phyloP scores from a whole-genome alignment of 1,140 invertebrate genomes.

The Panonychus citri region DNA sequence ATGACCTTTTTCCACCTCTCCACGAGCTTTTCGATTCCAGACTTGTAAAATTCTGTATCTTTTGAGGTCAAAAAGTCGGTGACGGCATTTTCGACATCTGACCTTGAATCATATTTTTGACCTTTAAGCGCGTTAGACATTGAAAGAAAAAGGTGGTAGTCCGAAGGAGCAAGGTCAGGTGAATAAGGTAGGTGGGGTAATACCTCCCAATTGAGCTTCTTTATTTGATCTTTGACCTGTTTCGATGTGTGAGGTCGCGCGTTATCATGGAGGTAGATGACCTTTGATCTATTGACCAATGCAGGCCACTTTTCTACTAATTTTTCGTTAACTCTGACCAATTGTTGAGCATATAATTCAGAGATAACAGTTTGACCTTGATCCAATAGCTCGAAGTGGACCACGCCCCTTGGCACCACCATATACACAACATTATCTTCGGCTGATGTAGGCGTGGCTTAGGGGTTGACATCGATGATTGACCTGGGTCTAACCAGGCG shows the following conservation, averaged over 20 bases:
- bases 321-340: no score
- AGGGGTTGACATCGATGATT: neutral
- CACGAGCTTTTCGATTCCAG: no score
- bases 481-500: neutral
- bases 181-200: neutral
- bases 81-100: no score
- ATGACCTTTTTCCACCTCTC: no score
- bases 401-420: neutral
- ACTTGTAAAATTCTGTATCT: no score
- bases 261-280: neutral
- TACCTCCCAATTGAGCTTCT: neutral
- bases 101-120: no score
- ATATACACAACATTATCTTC: conserved; percentile 5
- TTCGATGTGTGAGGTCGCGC: neutral
- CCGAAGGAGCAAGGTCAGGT: neutral
- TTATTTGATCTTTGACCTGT: neutral
- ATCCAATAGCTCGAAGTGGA: no score
- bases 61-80: no score
- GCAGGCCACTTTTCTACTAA: no score
- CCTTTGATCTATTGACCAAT: neutral
- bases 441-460: conserved; percentile 3
- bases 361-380: no score
- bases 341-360: no score
- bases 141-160: neutral
- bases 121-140: neutral